Conservation (phyloP, 30 jellyfish, hydroid and myxozoan species). For the Cassiopea andromeda region DNA sequence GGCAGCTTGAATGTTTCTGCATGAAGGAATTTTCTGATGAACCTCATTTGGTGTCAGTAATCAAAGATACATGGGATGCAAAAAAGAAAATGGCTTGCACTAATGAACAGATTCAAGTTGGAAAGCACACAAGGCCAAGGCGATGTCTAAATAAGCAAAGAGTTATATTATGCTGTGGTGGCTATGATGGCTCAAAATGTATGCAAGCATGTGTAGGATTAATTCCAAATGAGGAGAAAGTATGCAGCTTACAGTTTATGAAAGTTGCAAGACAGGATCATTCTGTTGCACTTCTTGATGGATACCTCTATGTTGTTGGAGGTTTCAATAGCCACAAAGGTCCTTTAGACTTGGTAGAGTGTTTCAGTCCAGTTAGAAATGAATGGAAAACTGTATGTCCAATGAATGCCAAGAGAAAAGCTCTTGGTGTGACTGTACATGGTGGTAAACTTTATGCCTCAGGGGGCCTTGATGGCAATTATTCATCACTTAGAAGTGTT, state of each 20-base stretch:
- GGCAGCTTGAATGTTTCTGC: constrained; percentile 14
- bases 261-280: constrained; percentile 88
- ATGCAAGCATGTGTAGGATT: constrained; percentile 80
- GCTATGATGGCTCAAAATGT: constrained; percentile 92
- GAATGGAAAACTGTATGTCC: constrained; percentile 69
- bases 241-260: constrained; percentile 72
- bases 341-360: constrained; percentile 79
- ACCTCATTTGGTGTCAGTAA: background rate
- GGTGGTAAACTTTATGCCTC: constrained; percentile 82
- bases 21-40: background rate
- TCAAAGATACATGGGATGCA: constrained; percentile 35
- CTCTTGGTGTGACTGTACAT: constrained; percentile 77
- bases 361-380: constrained; percentile 77
- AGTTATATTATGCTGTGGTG: constrained; percentile 87
- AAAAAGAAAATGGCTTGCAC: background rate
- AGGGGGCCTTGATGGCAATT: constrained; percentile 94
- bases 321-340: constrained; percentile 93
- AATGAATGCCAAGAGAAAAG: constrained; percentile 84
- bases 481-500: constrained; percentile 64
- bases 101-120: constrained; percentile 52
- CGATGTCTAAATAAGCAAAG: constrained; percentile 75
- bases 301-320: constrained; percentile 81
- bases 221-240: constrained; percentile 25
- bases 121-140: constrained; percentile 68
- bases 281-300: constrained; percentile 71